phyloP scores from a whole-genome alignment of 2,888 invertebrate species.

The Pemphredon lugubris region DNA sequence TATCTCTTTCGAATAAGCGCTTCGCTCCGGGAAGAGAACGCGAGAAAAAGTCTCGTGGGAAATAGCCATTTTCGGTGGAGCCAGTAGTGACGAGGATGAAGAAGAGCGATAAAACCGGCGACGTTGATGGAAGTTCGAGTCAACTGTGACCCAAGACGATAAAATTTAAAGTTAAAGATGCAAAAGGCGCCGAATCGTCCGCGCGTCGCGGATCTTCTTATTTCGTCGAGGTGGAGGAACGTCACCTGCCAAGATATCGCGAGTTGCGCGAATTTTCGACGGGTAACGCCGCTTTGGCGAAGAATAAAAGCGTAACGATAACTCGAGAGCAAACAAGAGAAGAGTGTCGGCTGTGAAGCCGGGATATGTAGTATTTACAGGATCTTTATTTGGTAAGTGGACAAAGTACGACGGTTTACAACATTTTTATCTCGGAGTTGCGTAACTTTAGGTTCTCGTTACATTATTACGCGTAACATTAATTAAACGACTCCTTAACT shows the following conservation, averaged over 20 bases:
- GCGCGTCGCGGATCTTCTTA: not conserved
- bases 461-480: slow-evolving; percentile 47
- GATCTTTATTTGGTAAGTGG: slow-evolving; percentile 61
- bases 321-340: no score
- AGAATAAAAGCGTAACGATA: no score
- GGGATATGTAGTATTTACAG: slow-evolving; percentile 51
- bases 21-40: not conserved
- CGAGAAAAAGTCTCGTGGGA: slow-evolving; percentile 3
- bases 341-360: no score
- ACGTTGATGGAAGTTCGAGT: slow-evolving; percentile 23
- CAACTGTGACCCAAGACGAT: not conserved
- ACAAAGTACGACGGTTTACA: slow-evolving; percentile 62
- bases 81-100: slow-evolving; percentile 27
- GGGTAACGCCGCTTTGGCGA: no score
- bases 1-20: not conserved
- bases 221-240: not conserved
- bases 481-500: slow-evolving; percentile 50
- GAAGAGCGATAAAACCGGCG: slow-evolving; percentile 21
- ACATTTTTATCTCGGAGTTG: slow-evolving; percentile 42
- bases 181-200: not conserved
- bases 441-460: slow-evolving; percentile 36
- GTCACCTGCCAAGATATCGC: not conserved
- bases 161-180: slow-evolving; percentile 8
- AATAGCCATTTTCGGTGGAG: slow-evolving; percentile 21
- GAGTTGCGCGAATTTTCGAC: no score